Conservation (phyloP, 92 coral and sea anemone species). For the Isaurus tuberculatus region DNA sequence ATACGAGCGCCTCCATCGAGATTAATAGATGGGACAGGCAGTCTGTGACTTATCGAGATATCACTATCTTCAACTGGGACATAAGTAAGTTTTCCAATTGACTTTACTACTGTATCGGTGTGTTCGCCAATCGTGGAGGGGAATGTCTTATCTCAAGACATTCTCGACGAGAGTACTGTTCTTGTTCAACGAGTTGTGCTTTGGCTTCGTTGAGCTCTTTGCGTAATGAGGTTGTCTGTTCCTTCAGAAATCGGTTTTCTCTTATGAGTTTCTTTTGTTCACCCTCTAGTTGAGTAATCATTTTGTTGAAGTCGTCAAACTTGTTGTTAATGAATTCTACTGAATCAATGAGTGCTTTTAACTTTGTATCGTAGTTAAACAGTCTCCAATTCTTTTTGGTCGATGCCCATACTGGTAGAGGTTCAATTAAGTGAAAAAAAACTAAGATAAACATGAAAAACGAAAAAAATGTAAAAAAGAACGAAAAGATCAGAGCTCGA, state of each 20-base stretch:
- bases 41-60: not conserved
- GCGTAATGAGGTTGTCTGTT: constrained; percentile 14
- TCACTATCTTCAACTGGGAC: constrained; percentile 11
- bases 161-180: constrained; percentile 3
- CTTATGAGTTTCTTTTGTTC: constrained; percentile 21
- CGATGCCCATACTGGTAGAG: constrained; percentile 15
- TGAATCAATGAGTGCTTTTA: constrained; percentile 16
- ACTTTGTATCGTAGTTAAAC: constrained; percentile 19
- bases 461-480: no score
- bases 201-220: constrained; percentile 18
- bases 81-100: constrained; percentile 11
- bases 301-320: constrained; percentile 22
- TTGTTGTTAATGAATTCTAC: constrained; percentile 3
- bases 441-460: no score
- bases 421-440: not conserved
- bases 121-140: constrained; percentile 20
- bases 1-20: no score
- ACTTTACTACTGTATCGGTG: constrained; percentile 11
- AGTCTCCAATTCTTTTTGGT: constrained; percentile 17
- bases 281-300: constrained; percentile 23
- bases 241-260: constrained; percentile 10
- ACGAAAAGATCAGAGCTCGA: no score
- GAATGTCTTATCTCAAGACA: constrained; percentile 16
- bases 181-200: constrained; percentile 15
- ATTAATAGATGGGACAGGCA: not conserved